Conservation (phyloP, 2,797 vertebrate genomes). For the Morelia viridis region DNA sequence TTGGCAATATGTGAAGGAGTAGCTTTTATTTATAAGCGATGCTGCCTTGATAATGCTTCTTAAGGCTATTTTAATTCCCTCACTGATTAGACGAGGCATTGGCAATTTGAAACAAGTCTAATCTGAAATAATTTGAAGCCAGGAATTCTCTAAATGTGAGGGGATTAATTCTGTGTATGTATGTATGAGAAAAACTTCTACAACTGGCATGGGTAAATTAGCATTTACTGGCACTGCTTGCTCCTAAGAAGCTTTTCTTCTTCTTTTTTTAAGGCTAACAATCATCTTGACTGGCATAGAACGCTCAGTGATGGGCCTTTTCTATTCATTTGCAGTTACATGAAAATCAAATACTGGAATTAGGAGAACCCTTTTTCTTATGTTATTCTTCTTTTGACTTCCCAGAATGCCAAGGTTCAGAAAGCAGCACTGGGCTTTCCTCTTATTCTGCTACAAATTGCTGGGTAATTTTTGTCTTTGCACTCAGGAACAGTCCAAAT, state of each 20-base stretch:
- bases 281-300: background rate
- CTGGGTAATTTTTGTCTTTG: background rate
- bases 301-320: background rate
- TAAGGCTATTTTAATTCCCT: background rate
- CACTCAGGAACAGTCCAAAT: background rate
- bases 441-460: background rate
- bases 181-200: background rate
- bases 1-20: background rate
- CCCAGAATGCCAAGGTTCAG: background rate
- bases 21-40: background rate
- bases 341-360: background rate
- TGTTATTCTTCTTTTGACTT: background rate
- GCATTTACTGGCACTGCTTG: background rate
- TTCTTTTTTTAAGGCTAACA: background rate
- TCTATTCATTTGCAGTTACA: background rate
- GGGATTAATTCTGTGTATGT: conserved; percentile 10
- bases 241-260: background rate
- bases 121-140: conserved; percentile 30
- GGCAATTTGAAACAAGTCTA: conserved; percentile 20
- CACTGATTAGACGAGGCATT: background rate
- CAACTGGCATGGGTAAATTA: background rate
- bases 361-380: background rate
- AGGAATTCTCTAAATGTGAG: conserved; percentile 8
- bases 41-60: background rate
- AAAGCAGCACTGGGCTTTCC: background rate